phyloP scores from a whole-genome alignment of 2,113 vertebrate species.

The Calonectris borealis region DNA sequence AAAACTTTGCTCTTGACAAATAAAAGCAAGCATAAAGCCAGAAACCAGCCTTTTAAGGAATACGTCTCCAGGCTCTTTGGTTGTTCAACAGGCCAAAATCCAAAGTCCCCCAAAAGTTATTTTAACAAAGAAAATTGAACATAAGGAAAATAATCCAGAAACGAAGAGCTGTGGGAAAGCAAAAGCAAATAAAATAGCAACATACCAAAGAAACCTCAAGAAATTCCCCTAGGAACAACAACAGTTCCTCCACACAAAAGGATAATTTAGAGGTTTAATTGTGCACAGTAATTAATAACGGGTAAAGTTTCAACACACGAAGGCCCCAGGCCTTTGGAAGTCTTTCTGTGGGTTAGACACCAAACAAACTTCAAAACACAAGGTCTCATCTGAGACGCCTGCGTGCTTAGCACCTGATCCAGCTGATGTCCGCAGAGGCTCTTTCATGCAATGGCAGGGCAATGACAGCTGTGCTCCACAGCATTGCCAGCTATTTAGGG shows the following conservation, averaged over 20 bases:
- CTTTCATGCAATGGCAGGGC: not conserved
- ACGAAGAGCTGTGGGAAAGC: conserved; percentile 35
- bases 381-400: not conserved
- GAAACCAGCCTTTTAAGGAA: not conserved
- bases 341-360: not conserved
- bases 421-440: not conserved
- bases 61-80: not conserved
- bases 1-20: not conserved
- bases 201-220: conserved; percentile 47
- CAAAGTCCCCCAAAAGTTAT: not conserved
- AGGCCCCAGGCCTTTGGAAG: conserved; percentile 13
- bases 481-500: not conserved
- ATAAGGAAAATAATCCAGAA: conserved; percentile 6
- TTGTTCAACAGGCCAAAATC: not conserved
- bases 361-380: not conserved
- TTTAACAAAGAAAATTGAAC: conserved; percentile 25
- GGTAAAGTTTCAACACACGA: not conserved
- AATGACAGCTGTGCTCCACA: not conserved
- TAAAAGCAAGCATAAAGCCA: not conserved
- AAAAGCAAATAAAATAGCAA: conserved; percentile 26
- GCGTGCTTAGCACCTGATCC: not conserved
- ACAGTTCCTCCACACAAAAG: conserved; percentile 20
- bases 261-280: conserved; percentile 41
- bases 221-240: conserved; percentile 21
- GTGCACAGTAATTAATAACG: not conserved